phyloP scores from a whole-genome alignment of 2,113 vertebrate genomes.

The Pygoscelis antarcticus region DNA sequence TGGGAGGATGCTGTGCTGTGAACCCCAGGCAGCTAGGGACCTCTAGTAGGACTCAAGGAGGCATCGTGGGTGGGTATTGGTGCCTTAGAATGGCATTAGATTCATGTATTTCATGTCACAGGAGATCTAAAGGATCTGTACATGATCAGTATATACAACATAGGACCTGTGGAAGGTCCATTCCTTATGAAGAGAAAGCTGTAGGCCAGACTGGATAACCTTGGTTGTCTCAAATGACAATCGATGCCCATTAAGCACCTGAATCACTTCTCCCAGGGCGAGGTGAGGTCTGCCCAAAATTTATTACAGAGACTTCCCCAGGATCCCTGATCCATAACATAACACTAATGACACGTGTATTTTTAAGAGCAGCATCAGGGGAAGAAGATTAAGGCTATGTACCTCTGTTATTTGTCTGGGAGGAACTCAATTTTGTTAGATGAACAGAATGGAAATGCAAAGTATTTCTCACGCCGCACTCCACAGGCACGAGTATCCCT shows the following conservation, averaged over 20 bases:
- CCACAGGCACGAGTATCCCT: neutral
- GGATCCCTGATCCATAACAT: neutral
- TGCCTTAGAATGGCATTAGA: neutral
- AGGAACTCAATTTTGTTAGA: neutral
- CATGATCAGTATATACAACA: neutral
- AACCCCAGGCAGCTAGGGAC: neutral
- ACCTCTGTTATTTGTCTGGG: neutral
- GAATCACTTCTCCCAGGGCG: neutral
- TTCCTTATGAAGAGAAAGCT: neutral
- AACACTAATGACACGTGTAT: neutral
- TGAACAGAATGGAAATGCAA: neutral
- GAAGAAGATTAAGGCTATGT: neutral
- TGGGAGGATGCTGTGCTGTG: neutral
- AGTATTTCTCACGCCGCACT: fast-evolving
- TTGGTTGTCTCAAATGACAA: neutral
- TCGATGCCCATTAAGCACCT: neutral
- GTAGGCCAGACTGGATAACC: neutral
- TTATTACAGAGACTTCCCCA: neutral
- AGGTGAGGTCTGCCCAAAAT: neutral
- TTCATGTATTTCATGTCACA: neutral
- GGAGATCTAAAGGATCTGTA: neutral
- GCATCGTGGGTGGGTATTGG: neutral
- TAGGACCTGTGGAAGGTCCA: neutral
- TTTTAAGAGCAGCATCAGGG: neutral
- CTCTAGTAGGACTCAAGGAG: neutral